Evolutionary conservation across 2,113 vertebrate species (phyloP).

Genomic region (Cariama cristata): DNA sequence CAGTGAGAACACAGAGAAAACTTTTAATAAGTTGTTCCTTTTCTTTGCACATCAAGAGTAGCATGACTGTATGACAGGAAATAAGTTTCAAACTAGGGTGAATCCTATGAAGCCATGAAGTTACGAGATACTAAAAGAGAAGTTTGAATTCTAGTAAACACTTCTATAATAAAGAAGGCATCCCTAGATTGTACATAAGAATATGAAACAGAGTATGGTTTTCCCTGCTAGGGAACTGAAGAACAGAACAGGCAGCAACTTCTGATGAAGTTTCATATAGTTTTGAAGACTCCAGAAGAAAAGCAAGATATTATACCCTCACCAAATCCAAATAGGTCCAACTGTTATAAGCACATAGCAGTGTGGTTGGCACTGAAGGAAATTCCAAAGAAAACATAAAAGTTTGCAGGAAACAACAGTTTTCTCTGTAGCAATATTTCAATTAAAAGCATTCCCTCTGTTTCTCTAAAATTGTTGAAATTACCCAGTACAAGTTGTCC

Average conservation of each 20-base stretch:
- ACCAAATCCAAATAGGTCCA: not conserved
- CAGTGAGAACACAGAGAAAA: not conserved
- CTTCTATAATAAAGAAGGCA: not conserved
- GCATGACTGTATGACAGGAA: not conserved
- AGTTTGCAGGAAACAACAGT: not conserved
- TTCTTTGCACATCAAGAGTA: not conserved
- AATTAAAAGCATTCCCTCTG: not conserved
- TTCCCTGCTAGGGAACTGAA: not conserved
- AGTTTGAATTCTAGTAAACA: not conserved
- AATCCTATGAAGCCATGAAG: not conserved
- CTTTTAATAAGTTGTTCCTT: not conserved
- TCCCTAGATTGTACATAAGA: not conserved
- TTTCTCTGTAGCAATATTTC: not conserved
- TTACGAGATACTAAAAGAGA: not conserved
- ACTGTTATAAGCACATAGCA: not conserved
- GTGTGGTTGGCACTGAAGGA: not conserved
- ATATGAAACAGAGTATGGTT: not conserved
- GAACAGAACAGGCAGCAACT: not conserved
- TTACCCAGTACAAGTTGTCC: not conserved
- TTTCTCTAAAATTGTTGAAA: not conserved
- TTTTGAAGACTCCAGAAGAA: not conserved
- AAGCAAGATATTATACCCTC: not conserved
- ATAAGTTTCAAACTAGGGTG: not conserved
- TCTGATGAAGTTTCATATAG: not conserved
- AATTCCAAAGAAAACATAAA: not conserved